phyloP scores from a whole-genome alignment of 2,888 invertebrate species.

The Pachymerium ferrugineum region DNA sequence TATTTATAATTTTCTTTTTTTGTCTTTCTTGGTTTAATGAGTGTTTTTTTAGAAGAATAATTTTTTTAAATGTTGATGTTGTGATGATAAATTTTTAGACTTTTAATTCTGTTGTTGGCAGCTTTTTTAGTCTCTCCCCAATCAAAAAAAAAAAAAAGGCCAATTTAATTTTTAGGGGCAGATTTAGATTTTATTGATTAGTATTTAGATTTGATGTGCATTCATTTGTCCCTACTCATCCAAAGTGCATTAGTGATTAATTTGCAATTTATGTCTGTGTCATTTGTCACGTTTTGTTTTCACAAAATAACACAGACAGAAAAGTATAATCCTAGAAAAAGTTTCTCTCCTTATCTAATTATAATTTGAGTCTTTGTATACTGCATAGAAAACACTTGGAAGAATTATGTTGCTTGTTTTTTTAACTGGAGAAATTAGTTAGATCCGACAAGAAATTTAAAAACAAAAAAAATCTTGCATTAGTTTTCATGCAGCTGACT shows the following conservation, averaged over 20 bases:
- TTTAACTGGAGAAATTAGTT: background rate
- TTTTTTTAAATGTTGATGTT: background rate
- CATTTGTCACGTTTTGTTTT: too few relatives aligned
- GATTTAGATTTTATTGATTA: background rate
- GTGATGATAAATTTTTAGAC: background rate
- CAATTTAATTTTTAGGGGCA: background rate
- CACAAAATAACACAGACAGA: too few relatives aligned
- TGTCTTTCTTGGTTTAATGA: background rate
- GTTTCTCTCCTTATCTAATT: background rate
- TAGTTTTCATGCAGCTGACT: background rate
- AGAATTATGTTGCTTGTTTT: background rate
- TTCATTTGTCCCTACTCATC: background rate
- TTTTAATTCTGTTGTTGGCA: background rate
- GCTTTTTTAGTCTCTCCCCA: background rate
- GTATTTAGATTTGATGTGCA: background rate
- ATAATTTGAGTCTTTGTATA: constrained; percentile 1
- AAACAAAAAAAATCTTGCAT: background rate
- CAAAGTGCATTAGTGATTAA: background rate
- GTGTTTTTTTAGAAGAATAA: background rate
- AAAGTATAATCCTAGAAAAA: background rate
- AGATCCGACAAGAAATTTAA: background rate
- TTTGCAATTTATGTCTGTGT: constrained; percentile 4
- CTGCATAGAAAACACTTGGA: background rate
- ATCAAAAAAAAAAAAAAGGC: background rate
- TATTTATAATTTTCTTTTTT: background rate